Evolutionary conservation across 2,113 vertebrate genomes (phyloP).

Genomic region (Prionailurus bengalensis): DNA sequence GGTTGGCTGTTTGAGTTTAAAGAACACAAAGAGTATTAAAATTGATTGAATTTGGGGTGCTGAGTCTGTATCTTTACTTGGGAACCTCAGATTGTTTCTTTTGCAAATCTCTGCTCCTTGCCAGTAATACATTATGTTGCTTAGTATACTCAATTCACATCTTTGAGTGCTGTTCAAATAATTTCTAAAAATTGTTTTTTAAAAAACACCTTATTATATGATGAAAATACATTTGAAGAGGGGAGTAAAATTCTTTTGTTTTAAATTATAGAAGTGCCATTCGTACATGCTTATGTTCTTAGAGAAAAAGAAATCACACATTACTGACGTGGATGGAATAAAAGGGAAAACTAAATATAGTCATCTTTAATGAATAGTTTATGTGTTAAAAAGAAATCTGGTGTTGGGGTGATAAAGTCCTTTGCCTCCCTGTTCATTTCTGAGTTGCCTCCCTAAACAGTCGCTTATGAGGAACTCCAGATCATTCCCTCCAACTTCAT

Average conservation of each 20-base stretch:
- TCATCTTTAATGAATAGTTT: slow-evolving; percentile 9
- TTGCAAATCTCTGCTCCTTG: slow-evolving; percentile 58
- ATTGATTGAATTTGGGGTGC: slow-evolving; percentile 79
- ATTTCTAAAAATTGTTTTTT: slow-evolving; percentile 22
- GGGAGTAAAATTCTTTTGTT: not conserved
- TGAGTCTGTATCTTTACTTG: slow-evolving; percentile 72
- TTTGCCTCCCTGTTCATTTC: not conserved
- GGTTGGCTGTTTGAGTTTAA: slow-evolving; percentile 80
- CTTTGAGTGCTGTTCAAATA: slow-evolving; percentile 30
- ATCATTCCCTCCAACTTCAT: not conserved
- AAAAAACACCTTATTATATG: not conserved
- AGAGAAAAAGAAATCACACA: not conserved
- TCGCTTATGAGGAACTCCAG: not conserved
- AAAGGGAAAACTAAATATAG: slow-evolving; percentile 13
- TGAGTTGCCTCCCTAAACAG: not conserved
- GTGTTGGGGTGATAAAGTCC: not conserved
- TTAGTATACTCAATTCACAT: slow-evolving; percentile 34
- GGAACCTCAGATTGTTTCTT: slow-evolving; percentile 70
- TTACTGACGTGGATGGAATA: not conserved
- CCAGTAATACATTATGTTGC: slow-evolving; percentile 46
- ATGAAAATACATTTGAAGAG: not conserved
- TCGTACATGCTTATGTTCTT: not conserved
- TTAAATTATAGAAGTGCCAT: not conserved
- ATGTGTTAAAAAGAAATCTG: not conserved
- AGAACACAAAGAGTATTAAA: slow-evolving; percentile 79